Evolutionary conservation across 2,113 vertebrate species (phyloP).

Genomic region (Onychostruthus taczanowskii): DNA sequence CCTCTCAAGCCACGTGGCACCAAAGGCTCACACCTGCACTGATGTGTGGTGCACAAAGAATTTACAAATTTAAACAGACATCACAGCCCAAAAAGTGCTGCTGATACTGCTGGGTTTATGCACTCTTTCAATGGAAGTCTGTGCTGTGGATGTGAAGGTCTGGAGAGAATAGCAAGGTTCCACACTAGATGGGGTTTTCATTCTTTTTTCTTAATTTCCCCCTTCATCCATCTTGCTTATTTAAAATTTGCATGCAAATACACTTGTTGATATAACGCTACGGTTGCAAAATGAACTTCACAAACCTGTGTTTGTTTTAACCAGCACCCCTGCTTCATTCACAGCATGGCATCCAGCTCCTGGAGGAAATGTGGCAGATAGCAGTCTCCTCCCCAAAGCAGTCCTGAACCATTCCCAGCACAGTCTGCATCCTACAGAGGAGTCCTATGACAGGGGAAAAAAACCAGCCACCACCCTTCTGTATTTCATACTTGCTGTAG

Average conservation of each 20-base stretch:
- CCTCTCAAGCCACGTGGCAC: neutral
- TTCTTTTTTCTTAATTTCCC: neutral
- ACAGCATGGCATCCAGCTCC: neutral
- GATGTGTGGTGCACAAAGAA: neutral
- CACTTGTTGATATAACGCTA: neutral
- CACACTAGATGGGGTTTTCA: neutral
- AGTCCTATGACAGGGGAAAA: neutral
- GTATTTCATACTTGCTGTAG: neutral
- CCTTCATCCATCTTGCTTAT: neutral
- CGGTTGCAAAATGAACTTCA: neutral
- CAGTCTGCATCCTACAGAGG: neutral
- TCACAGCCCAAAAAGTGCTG: neutral
- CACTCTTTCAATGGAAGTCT: neutral
- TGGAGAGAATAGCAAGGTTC: neutral
- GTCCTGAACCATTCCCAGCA: neutral
- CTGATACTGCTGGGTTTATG: neutral
- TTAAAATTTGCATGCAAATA: constrained; percentile 37
- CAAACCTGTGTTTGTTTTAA: neutral
- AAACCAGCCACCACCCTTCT: neutral
- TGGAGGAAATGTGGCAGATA: neutral
- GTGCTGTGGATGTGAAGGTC: neutral
- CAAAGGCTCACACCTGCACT: neutral
- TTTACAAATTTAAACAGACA: neutral
- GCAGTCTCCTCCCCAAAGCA: neutral
- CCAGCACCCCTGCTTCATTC: neutral